Evolutionary conservation across 1,140 invertebrate genomes (phyloP), one percentile per base, ranked within the genome.

Genomic region (Triops longicaudatus): DNA sequence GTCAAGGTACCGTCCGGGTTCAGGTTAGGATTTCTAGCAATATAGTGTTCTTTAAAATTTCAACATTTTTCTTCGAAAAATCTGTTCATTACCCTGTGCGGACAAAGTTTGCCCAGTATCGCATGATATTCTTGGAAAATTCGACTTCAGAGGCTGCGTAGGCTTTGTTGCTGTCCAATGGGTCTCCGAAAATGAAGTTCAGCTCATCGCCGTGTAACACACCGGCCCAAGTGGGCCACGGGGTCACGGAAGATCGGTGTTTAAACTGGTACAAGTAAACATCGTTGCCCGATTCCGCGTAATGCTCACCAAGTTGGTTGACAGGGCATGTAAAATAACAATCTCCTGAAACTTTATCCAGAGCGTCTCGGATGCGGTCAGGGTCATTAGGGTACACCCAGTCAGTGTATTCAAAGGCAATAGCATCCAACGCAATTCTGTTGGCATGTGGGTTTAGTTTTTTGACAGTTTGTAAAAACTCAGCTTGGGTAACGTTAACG

Each of bases 121-220:
- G 88, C 95, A 98, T 97, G 82, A 98, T 92, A 77, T 91, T 87
- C 81, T 88, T 90, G 78, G 92, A 93, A 28, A 98, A 88, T 71
- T 91, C 88, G 11, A 92, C 86, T 85, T 98, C 96, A 78, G 91
- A 89, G 0, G 87, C 84, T 4, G 89, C 90, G 84, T 95, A 98
- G 73, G 88, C 89, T 81, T 91, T 92, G 10, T 87, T 85, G 0
- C 90, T 88, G 83, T 96, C 91, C 7, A 97, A 86, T 0, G 95
- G 94, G 82, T 97, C 93, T 22, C 97, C 96, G 84, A 98, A 98
- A 22, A 97, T 88, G 84, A 95, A 98, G 82, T 89, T 93, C 78
- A 99, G 97, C 84, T 98, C 97, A 84, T 98, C 96, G 0, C 91
- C 97, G 84, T 98, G 97, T 88, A 98, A 91, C 0, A 95, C 94